A percentile compares a stretch with the other conserved stretches of the same genome.
phyloP scores from a whole-genome alignment of 2,797 vertebrate species.

The Fratercula arctica region DNA sequence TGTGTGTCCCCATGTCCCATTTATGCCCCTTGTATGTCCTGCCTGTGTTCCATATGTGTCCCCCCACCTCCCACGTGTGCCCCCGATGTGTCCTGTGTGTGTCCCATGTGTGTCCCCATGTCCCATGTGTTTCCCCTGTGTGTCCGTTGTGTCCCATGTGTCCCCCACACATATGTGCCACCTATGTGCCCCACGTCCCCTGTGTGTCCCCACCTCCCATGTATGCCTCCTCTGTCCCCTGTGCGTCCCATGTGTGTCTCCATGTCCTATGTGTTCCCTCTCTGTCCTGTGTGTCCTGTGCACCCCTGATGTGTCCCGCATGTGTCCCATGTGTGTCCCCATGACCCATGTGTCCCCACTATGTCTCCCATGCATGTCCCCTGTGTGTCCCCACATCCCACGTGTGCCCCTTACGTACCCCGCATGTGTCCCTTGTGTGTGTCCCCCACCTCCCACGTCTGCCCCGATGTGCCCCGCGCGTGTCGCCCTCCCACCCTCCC shows the following conservation, averaged over 20 bases:
- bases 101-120: not conserved
- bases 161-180: no score
- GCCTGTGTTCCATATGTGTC: no score
- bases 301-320: no score
- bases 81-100: no score
- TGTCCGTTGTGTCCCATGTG: not conserved
- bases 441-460: no score
- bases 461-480: not conserved
- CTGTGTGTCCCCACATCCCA: not conserved
- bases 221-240: not conserved
- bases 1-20: no score
- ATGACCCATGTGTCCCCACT: not conserved
- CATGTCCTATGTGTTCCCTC: no score
- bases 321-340: not conserved
- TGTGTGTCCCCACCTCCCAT: not conserved
- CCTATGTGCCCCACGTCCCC: no score
- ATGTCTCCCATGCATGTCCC: not conserved
- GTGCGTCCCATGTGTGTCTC: not conserved
- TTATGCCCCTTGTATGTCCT: not conserved
- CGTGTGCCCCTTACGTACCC: not conserved
- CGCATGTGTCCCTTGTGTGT: rapidly evolving
- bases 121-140: not conserved
- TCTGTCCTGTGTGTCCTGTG: not conserved
- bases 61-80: not conserved
- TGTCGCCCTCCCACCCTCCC: no score